These are phyloP conservation scores for Diaphora mendica DNA, from an alignment of 2,888 invertebrate species.

Conservation along the genomic window DNA sequence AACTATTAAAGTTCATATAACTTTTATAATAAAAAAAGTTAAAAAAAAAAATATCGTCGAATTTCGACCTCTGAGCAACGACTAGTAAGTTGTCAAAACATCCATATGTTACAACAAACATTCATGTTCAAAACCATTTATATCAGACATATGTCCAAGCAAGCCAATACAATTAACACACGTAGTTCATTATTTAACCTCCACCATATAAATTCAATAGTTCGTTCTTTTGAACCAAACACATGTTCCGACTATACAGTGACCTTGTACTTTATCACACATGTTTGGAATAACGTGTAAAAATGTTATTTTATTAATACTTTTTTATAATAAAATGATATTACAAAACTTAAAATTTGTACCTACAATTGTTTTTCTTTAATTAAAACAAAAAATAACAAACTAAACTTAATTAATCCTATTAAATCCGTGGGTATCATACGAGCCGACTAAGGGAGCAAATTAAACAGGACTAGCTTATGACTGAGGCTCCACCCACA, in stretches of 20 bases:
- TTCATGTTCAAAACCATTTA: neutral
- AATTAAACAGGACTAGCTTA: no score
- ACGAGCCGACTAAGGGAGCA: no score
- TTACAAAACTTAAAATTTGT: neutral
- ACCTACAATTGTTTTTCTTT: no score
- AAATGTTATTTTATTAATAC: constrained; percentile 14
- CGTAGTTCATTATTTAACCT: constrained; percentile 9
- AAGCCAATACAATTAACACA: neutral
- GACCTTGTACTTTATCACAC: constrained; percentile 54
- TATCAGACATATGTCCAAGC: neutral
- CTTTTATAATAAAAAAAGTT: no score
- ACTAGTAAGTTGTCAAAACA: neutral
- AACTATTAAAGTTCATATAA: no score
- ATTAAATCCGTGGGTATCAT: no score
- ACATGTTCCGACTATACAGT: constrained; percentile 49
- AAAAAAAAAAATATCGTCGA: no score
- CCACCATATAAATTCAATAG: neutral
- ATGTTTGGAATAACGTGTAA: constrained; percentile 25
- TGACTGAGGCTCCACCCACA: no score
- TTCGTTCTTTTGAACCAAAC: constrained; percentile 14
- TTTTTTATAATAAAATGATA: neutral
- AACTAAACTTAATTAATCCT: no score
- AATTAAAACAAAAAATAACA: no score
- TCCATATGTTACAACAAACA: neutral
- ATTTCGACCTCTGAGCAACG: no score